Evolutionary conservation across 2,797 vertebrate species (phyloP), one percentile per base, ranked within the genome.

Genomic region (Distichodus sexfasciatus): DNA sequence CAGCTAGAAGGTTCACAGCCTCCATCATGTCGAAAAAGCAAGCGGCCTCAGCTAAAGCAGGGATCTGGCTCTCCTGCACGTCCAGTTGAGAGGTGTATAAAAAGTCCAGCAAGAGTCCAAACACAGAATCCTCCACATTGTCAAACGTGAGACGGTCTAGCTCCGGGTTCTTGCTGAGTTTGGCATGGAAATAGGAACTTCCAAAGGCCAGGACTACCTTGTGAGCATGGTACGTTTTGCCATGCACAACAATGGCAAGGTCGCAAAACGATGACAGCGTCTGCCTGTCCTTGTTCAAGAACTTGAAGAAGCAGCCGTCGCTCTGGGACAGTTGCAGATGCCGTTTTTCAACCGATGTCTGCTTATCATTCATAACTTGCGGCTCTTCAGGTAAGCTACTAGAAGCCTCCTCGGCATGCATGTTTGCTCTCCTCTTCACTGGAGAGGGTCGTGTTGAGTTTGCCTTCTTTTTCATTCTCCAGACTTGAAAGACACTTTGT

Each of bases 1-100:
- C 88, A 24, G 88, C 90, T 40, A 98, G 83, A 71, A 99, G 78
- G 76, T 95, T 95, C 2, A 98, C 91, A 7, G 95, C 89, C 50
- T 98, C 96, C 82, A 94, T 96, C 86, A 99, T 98, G 84, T 98
- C 96, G 77, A 99, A 88, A 84, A 98, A 95, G 36, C 93, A 93
- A 9, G 97, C 97, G 0, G 96, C 95, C 83, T 95, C 92, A n/a
- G 92, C 82, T 21, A 99, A 87, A 71, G 92, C 86, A 0, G 92
- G 92, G 58, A 97, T 91, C 72, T 96, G 94, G 31, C 85, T 88
- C 71, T 94, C 92, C 71, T 90, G 86, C 3, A 98, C 90, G 6
- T 89, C 83, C 63, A 96, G 94, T 73, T 98, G 92, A 0, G 96
- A 94, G 0, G 94, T 96, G 81, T 99, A 99, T 29, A 99, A 87